Evolutionary conservation across 2,888 invertebrate genomes (phyloP), one percentile per base, ranked within the genome.

Genomic region (Caenorhabditis sinica): DNA sequence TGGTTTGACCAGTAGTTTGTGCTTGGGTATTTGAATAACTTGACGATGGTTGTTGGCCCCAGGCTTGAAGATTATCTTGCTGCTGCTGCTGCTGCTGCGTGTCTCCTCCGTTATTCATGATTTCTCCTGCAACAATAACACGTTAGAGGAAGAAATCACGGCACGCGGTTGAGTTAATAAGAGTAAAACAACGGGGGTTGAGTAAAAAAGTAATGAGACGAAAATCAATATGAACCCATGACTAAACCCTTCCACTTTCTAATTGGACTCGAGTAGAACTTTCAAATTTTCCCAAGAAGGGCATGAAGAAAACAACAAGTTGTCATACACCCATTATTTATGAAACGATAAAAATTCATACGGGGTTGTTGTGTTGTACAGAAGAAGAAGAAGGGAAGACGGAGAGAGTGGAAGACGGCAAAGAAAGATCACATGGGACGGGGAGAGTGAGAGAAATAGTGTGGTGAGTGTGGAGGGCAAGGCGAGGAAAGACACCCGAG

Each of bases 21-120:
- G n/a, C 4, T 49, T 80, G 80, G 8, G 36, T 36, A 72, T 58
- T 63, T 36, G 80, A 66, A 51, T 40, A 72, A 45, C 71, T 79
- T 53, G 79, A 56, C 3, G 72, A 49, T 72, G 65, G 49, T 49
- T 80, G 65, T 58, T 80, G 80, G 9, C 30, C 61, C 81, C 81
- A 82, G 11, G 43, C 51, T 69, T 69, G 77, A 53, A 43, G 61
- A 53, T 77, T 63, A 20, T 77, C 40, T 25, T 33, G 45, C 33
- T 33, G 20, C 20, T 66, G 40, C 40, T 40, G 40, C 40, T 40
- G 33, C 33, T 36, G 33, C 33, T 36, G 33, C 9, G 33, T 40
- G 40, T 40, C 40, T 40, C n/a, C 53, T 20, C 45, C 30, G 23
- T 43, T 66, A 25, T 75, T 56, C 75, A 75, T 75, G 53, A 23